Base-by-base conservation (phyloP, 2,797 vertebrate species). In the Semaprochilodus insignis region DNA sequence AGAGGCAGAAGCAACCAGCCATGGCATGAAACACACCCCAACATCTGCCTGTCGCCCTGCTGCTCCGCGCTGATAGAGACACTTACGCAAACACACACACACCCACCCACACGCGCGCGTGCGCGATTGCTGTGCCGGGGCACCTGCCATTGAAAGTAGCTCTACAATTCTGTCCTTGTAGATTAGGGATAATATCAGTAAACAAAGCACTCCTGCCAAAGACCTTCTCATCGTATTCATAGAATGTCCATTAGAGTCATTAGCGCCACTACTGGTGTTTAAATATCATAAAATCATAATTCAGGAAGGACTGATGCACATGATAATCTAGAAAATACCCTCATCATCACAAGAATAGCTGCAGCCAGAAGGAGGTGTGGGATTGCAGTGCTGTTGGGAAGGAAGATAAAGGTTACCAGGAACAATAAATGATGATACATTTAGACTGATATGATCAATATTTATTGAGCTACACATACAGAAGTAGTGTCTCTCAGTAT, bases 1-100 rank as follows among this genome's bases (percentile, higher is more conserved):
- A 78, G 77, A 84, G 62, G 72, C 63, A 80, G 70, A 72, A 73
- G 73, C 76, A 84, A 60, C 81, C 76, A 85, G 83, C 77, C 69
- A 78, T 83, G 77, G 69, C 27, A 44, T 14, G 15, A 55, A 21
- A 40, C 66, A 77, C 66, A 40, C 23, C n/a, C 44, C 27, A 63
- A 62, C 59, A 80, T 44, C 55, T 55, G 72, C 31, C 65, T 80
- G 62, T 60, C 75, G 67, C 54, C 66, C 62, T 80, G 82, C 72
- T 75, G 71, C 67, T 67, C 80, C 73, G 59, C 54, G 25, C 75
- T 74, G 80, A 81, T 81, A 77, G 76, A 52, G n/a, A 36, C 59
- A 82, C 62, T 82, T 67, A 74, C 59, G 74, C 74, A 40, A 8
- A 25, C 65, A 44, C 66, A 1, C 48, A 74, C 48, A 59, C 16